A percentile compares a stretch with the other conserved stretches of the same genome.
Evolutionary conservation across 2,113 vertebrate genomes (phyloP).

Genomic region (Apteryx owenii): DNA sequence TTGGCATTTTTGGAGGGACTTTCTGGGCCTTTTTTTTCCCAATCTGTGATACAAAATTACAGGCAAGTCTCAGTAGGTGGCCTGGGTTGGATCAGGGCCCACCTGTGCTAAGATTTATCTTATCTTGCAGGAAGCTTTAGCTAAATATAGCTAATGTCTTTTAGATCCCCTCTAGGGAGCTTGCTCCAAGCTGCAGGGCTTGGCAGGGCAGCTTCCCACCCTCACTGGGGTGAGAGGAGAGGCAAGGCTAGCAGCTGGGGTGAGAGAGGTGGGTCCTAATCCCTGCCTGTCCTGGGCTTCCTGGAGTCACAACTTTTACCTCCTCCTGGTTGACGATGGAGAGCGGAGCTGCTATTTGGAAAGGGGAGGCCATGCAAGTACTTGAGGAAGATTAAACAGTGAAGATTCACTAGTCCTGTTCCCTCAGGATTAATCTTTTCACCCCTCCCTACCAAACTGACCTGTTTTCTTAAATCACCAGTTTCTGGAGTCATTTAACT

Average conservation of each 20-base stretch:
- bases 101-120: accelerated
- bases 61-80: not conserved
- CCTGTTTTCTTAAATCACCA: not conserved
- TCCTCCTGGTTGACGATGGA: not conserved
- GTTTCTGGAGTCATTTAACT: not conserved
- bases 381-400: not conserved
- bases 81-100: not conserved
- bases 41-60: not conserved
- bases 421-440: not conserved
- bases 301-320: not conserved
- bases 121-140: not conserved
- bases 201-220: not conserved
- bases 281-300: not conserved
- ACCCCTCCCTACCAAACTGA: not conserved
- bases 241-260: not conserved
- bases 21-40: not conserved
- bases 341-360: not conserved
- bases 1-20: not conserved
- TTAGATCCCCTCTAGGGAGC: not conserved
- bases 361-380: not conserved
- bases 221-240: accelerated
- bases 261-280: not conserved
- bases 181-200: not conserved
- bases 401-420: not conserved
- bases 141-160: accelerated